Percentiles rank a stretch among this genome's conserved stretches.
Conservation (phyloP, 1,140 invertebrate species). For the Pararge aegeria region DNA sequence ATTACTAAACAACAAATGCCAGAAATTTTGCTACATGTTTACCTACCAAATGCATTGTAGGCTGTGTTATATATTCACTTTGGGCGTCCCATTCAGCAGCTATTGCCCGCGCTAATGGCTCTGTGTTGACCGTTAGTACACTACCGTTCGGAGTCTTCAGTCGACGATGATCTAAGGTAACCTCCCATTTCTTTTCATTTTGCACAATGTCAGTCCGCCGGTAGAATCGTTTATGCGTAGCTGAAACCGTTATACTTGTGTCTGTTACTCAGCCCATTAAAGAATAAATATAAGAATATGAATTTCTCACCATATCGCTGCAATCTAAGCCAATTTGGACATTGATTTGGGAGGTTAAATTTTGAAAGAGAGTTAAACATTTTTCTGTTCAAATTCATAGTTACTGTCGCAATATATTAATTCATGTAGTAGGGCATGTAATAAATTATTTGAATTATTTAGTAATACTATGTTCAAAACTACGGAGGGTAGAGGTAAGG, state of each 20-base stretch:
- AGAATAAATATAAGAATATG: not conserved
- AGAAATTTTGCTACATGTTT: too few species aligned
- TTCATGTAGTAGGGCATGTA: too few species aligned
- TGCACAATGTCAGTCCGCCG: slow-evolving; percentile 58
- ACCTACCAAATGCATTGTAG: slow-evolving; percentile 93
- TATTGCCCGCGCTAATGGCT: slow-evolving; percentile 94
- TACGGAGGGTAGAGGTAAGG: too few species aligned
- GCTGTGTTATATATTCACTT: slow-evolving; percentile 86
- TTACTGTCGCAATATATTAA: too few species aligned
- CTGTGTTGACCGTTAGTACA: slow-evolving; percentile 88
- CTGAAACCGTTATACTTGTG: slow-evolving; percentile 30
- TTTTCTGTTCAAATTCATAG: not conserved
- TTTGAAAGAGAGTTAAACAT: not conserved
- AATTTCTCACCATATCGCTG: slow-evolving; percentile 19
- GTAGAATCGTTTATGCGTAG: slow-evolving; percentile 63
- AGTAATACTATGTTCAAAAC: too few species aligned
- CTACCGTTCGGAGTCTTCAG: slow-evolving; percentile 93
- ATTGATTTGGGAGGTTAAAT: not conserved
- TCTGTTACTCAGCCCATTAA: not conserved
- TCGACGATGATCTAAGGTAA: slow-evolving; percentile 83
- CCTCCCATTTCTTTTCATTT: slow-evolving; percentile 66
- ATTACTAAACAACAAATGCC: too few species aligned
- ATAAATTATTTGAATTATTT: too few species aligned
- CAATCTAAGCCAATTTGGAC: not conserved
- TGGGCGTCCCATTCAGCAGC: slow-evolving; percentile 96